phyloP scores from a whole-genome alignment of 2,888 invertebrate genomes.

The Troides aeacus region DNA sequence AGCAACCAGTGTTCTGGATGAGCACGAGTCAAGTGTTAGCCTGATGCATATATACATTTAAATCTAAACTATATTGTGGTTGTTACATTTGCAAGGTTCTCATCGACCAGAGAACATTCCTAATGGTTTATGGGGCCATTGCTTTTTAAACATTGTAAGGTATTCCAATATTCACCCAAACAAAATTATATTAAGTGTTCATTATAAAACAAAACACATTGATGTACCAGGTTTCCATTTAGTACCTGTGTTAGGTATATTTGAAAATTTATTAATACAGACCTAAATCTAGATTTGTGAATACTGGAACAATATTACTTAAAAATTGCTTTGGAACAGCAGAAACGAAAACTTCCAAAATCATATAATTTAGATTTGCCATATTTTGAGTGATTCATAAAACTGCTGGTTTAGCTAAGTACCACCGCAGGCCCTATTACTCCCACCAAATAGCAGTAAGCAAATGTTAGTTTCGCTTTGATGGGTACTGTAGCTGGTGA shows the following conservation, averaged over 20 bases:
- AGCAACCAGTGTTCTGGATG: too few species aligned
- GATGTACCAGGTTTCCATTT: too few species aligned
- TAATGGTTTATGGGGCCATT: slow-evolving; percentile 64
- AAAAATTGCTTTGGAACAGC: slow-evolving; percentile 35
- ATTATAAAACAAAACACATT: too few species aligned
- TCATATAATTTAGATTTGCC: background rate
- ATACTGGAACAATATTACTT: slow-evolving; percentile 53
- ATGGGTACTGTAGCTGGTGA: too few species aligned
- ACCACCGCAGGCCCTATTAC: too few species aligned
- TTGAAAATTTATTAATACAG: background rate
- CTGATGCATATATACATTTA: too few species aligned
- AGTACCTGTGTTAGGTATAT: too few species aligned
- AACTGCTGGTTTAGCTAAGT: too few species aligned
- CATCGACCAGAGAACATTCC: slow-evolving; percentile 58
- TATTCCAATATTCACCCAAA: slow-evolving; percentile 71
- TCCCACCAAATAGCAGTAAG: too few species aligned
- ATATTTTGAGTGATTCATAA: too few species aligned
- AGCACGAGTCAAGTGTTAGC: too few species aligned
- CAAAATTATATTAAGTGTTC: background rate
- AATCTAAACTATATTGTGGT: background rate
- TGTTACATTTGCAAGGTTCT: slow-evolving; percentile 46
- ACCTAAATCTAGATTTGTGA: slow-evolving; percentile 40
- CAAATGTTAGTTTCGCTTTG: too few species aligned
- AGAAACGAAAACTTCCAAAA: slow-evolving; percentile 30
- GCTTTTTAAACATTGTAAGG: slow-evolving; percentile 46